phyloP scores from a whole-genome alignment of 2,888 invertebrate genomes.

The Xestia sexstrigata region DNA sequence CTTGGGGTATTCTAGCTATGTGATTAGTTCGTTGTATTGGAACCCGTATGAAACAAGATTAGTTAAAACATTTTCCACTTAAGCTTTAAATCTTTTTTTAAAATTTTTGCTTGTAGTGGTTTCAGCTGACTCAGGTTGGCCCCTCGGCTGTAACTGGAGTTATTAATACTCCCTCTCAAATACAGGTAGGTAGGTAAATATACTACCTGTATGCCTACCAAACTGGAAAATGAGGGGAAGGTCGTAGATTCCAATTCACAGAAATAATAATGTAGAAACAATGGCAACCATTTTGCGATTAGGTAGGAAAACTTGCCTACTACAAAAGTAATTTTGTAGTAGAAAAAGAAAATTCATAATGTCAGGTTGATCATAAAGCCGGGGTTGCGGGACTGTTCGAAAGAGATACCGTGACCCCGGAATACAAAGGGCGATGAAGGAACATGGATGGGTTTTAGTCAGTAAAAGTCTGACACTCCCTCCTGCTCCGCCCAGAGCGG shows the following conservation, averaged over 20 bases:
- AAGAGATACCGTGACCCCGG: too few species aligned
- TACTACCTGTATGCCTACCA: too few species aligned
- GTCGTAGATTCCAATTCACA: constrained; percentile 3
- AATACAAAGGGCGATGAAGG: too few species aligned
- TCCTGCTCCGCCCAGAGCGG: too few species aligned
- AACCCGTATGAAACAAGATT: constrained; percentile 1
- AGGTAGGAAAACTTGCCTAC: not conserved
- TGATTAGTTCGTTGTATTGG: not conserved
- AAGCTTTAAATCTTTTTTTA: too few species aligned
- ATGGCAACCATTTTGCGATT: not conserved
- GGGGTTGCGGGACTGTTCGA: too few species aligned
- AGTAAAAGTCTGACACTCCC: too few species aligned
- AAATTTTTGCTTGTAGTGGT: constrained; percentile 5
- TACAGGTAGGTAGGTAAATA: too few species aligned
- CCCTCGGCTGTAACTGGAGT: not conserved
- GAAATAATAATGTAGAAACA: constrained; percentile 19
- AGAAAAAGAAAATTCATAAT: not conserved
- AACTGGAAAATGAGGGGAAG: constrained; percentile 27
- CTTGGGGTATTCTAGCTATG: too few species aligned
- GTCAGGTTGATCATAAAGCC: too few species aligned
- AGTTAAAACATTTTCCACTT: constrained; percentile 6
- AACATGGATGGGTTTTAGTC: too few species aligned
- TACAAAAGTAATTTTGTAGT: not conserved
- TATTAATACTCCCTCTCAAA: constrained; percentile 22
- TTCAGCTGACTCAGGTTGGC: constrained; percentile 12